phyloP scores from a whole-genome alignment of 2,888 invertebrate species.

The Norana najaformis region DNA sequence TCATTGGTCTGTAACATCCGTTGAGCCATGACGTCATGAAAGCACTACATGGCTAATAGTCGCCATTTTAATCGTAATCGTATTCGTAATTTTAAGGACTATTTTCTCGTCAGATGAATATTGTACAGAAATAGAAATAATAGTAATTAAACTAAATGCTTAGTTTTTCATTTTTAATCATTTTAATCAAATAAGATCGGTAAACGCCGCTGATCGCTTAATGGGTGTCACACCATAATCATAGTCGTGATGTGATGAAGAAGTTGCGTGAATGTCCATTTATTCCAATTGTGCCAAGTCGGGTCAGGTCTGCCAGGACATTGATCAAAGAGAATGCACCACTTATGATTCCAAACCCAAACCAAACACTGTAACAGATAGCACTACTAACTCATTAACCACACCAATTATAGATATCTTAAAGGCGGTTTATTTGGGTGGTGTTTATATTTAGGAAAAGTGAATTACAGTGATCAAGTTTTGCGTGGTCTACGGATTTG shows the following conservation, averaged over 20 bases:
- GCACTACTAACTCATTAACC: neutral
- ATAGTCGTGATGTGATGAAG: conserved; percentile 85
- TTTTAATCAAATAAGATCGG: too few relatives aligned
- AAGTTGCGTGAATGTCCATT: conserved; percentile 81
- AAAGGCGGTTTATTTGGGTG: too few relatives aligned
- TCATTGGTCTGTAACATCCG: neutral
- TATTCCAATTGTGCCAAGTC: conserved; percentile 92
- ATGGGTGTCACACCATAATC: too few relatives aligned
- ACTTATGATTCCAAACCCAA: conserved; percentile 94
- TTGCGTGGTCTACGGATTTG: too few relatives aligned
- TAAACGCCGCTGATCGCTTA: too few relatives aligned
- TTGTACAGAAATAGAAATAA: too few relatives aligned
- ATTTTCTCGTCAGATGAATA: too few relatives aligned
- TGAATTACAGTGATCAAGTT: too few relatives aligned
- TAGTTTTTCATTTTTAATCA: too few relatives aligned
- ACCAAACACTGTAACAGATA: conserved; percentile 75
- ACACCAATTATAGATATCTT: too few relatives aligned
- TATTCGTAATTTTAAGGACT: neutral
- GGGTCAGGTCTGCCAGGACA: conserved; percentile 89
- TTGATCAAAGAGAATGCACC: conserved; percentile 93
- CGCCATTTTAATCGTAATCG: neutral
- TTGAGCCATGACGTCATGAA: neutral
- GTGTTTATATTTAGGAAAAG: too few relatives aligned
- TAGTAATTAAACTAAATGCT: too few relatives aligned
- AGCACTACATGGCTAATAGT: neutral